A percentile compares a stretch with the other conserved stretches of the same genome.
Conservation (phyloP, 30 jellyfish, hydroid and myxozoan species). For the Nemopilema nomurai region DNA sequence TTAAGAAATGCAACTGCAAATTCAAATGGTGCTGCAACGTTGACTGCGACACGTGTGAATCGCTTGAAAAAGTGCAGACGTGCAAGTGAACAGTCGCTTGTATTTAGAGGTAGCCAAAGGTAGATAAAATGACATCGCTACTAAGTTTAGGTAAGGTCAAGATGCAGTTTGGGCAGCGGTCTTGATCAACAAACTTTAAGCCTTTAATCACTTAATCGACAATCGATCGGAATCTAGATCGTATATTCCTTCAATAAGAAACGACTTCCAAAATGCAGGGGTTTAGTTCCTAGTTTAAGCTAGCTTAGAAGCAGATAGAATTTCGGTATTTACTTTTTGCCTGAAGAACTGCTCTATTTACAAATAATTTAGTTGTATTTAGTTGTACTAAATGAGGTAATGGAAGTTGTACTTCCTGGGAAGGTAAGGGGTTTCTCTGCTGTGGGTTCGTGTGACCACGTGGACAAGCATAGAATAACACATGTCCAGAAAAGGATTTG, state of each 20-base stretch:
- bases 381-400: too few relatives aligned
- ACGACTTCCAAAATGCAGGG: background rate
- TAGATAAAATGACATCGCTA: too few relatives aligned
- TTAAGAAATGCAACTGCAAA: constrained; percentile 80
- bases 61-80: constrained; percentile 64
- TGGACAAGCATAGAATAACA: too few relatives aligned
- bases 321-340: background rate
- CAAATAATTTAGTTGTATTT: too few relatives aligned
- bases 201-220: background rate
- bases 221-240: background rate
- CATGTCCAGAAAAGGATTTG: too few relatives aligned
- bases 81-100: constrained; percentile 61
- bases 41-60: constrained; percentile 76
- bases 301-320: background rate
- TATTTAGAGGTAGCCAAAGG: too few relatives aligned
- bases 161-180: background rate
- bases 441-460: too few relatives aligned
- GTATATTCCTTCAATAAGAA: background rate
- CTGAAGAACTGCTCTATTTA: background rate
- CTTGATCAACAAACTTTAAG: background rate
- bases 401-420: too few relatives aligned
- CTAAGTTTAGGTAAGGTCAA: background rate
- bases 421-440: too few relatives aligned
- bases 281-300: background rate
- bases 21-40: constrained; percentile 93